Conservation (phyloP, 1,140 invertebrate species). For the Calephelis virginiensis region DNA sequence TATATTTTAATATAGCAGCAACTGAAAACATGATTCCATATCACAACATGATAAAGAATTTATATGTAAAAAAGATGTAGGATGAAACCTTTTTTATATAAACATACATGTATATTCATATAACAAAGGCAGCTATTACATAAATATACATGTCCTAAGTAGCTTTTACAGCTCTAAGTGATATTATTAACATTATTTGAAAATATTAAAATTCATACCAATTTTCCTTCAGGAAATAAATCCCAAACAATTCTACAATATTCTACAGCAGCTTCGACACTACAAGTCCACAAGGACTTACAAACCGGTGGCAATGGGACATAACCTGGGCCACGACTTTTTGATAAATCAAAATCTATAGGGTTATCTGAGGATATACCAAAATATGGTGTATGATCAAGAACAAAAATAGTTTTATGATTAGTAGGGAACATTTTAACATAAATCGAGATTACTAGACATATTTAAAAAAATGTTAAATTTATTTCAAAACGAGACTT, state of each 20-base stretch:
- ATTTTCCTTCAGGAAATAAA: slow-evolving; percentile 92
- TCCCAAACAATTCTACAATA: slow-evolving; percentile 98
- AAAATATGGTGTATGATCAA: slow-evolving; percentile 95
- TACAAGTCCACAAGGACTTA: slow-evolving; percentile 97
- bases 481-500: background rate
- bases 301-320: slow-evolving; percentile 83
- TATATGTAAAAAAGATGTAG: too few relatives aligned
- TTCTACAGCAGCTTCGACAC: slow-evolving; percentile 95
- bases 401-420: slow-evolving; percentile 96
- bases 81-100: too few relatives aligned
- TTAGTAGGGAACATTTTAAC: slow-evolving; percentile 78
- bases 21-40: too few relatives aligned
- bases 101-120: too few relatives aligned
- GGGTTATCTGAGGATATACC: slow-evolving; percentile 90
- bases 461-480: background rate
- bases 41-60: too few relatives aligned
- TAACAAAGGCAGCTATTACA: too few relatives aligned
- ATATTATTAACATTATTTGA: too few relatives aligned
- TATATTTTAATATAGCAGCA: too few relatives aligned
- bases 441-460: too few relatives aligned
- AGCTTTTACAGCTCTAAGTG: too few relatives aligned
- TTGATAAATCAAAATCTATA: slow-evolving; percentile 93
- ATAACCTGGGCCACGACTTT: slow-evolving; percentile 84
- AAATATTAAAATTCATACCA: slow-evolving; percentile 78
- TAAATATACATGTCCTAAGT: too few relatives aligned